Conservation (phyloP, 2,888 invertebrate genomes). For the Tetramorium bicarinatum region DNA sequence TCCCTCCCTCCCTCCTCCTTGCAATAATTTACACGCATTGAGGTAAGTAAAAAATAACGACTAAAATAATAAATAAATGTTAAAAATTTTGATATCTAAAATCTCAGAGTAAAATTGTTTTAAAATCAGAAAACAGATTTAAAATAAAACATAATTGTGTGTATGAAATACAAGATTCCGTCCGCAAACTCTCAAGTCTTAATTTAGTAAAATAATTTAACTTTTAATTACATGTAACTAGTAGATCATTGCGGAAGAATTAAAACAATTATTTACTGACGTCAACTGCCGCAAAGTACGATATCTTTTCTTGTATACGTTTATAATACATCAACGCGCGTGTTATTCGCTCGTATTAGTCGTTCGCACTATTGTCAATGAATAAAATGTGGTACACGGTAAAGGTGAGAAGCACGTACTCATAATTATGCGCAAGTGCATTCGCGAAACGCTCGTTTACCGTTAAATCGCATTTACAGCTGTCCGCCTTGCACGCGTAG, state of each 20-base stretch:
- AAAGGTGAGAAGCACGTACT: constrained; percentile 31
- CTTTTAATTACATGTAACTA: background rate
- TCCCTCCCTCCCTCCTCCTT: background rate
- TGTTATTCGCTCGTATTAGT: background rate
- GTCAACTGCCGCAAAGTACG: no score
- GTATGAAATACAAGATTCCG: background rate
- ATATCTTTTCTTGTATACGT: background rate
- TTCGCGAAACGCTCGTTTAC: constrained; percentile 27
- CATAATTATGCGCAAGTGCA: constrained; percentile 43
- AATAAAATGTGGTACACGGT: constrained; percentile 19
- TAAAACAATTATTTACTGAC: background rate
- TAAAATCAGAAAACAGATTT: background rate
- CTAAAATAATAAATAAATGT: background rate
- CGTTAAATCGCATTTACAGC: constrained; percentile 53
- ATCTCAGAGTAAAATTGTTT: background rate
- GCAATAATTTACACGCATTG: constrained; percentile 13
- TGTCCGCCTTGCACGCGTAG: constrained; percentile 17
- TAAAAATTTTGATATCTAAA: background rate
- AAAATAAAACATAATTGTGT: background rate
- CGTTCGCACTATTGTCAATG: background rate
- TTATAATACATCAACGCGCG: background rate
- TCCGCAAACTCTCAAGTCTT: background rate
- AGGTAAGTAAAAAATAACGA: background rate
- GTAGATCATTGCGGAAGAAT: background rate
- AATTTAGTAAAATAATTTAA: background rate